Conservation (phyloP, 2,797 vertebrate species). For the Macrochelys suwanniensis region DNA sequence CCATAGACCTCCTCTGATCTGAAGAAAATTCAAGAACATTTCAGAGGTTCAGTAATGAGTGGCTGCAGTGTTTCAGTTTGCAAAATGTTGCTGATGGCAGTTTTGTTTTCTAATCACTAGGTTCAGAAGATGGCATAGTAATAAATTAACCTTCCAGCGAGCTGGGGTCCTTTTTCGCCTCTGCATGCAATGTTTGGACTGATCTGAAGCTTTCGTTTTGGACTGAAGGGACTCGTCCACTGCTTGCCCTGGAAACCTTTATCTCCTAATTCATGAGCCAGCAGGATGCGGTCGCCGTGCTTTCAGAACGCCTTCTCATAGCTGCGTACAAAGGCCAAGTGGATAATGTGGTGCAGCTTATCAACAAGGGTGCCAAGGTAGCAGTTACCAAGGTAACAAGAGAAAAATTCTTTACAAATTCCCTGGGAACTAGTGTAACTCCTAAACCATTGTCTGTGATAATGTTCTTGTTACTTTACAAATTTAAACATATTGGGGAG, state of each 20-base stretch:
- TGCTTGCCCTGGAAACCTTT: slow-evolving; percentile 74
- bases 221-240: slow-evolving; percentile 72
- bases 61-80: slow-evolving; percentile 36
- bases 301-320: slow-evolving; percentile 98
- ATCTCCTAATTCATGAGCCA: slow-evolving; percentile 97
- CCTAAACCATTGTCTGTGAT: slow-evolving; percentile 62
- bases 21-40: accelerated
- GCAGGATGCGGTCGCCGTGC: slow-evolving; percentile 95
- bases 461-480: slow-evolving; percentile 51
- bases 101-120: slow-evolving; percentile 79
- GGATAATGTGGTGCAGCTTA: slow-evolving; percentile 98
- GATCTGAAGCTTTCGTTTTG: slow-evolving; percentile 67
- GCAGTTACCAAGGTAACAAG: slow-evolving; percentile 96
- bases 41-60: not conserved
- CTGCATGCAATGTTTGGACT: slow-evolving; percentile 40
- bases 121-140: slow-evolving; percentile 84
- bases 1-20: not conserved
- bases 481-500: slow-evolving; percentile 55
- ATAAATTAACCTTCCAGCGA: slow-evolving; percentile 53
- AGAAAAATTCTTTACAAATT: slow-evolving; percentile 71
- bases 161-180: slow-evolving; percentile 38
- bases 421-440: slow-evolving; percentile 71
- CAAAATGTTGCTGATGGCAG: slow-evolving; percentile 59
- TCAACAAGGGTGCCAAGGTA: slow-evolving; percentile 98
- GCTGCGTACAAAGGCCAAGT: slow-evolving; percentile 97